Evolutionary conservation across 2,888 invertebrate genomes (phyloP).

Genomic region (Harmothoe impar): DNA sequence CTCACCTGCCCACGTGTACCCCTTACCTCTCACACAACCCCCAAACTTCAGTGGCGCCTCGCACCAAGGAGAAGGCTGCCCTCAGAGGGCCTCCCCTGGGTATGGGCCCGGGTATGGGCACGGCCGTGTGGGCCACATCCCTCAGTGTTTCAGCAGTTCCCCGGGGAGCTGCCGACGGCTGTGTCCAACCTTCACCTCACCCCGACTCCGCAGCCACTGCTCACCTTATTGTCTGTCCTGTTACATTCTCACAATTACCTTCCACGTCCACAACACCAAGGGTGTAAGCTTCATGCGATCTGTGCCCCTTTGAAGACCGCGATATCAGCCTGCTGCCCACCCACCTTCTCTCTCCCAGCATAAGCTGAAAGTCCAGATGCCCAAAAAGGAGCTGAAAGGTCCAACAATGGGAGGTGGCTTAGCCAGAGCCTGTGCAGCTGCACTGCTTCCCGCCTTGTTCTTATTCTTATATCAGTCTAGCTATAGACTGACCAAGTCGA

Average conservation of each 20-base stretch:
- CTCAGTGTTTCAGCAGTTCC: neutral
- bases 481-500: neutral
- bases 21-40: neutral
- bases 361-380: neutral
- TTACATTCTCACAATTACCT: constrained; percentile 40
- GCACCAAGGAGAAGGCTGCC: neutral
- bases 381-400: neutral
- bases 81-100: neutral
- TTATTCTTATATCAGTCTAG: neutral
- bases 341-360: neutral
- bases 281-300: neutral
- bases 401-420: constrained; percentile 23
- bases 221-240: constrained; percentile 38
- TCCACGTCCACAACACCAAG: neutral
- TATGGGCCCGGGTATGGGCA: neutral
- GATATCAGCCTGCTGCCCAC: neutral
- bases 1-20: constrained; percentile 32
- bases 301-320: neutral
- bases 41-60: neutral
- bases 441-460: constrained; percentile 21
- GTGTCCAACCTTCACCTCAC: neutral
- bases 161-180: neutral
- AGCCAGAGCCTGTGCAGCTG: neutral
- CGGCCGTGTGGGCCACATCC: neutral
- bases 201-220: neutral